Base-by-base conservation (phyloP, 2,888 invertebrate genomes). In the Chymomyza caudatula region DNA sequence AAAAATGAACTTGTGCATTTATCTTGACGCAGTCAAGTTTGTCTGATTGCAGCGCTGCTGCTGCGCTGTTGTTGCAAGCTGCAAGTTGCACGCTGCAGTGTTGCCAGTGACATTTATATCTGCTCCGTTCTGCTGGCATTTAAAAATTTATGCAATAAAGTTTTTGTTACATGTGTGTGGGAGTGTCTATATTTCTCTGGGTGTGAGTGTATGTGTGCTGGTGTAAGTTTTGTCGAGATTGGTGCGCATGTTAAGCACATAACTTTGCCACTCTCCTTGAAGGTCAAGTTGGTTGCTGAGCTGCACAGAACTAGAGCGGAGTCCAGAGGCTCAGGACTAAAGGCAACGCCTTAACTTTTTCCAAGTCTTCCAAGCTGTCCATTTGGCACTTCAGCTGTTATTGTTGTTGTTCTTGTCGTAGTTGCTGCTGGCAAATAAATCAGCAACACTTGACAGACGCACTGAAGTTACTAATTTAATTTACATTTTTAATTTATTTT, bases 401-500 rank as follows among this genome's bases (percentile, higher is more conserved):
- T 25, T 25, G 25, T 25, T 6, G 29, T 49, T 57, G 63, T 42
- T 15, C 5, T 25, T 6, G 29, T 49, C 53, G 63, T 42, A 15
- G 37, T 23, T 53, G 62, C 42, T 58, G 42, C 49, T 77, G 65
- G 85, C 85, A 78, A 86, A 88, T 87, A 87, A 87, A 87, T 87
- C 86, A 85, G 78, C 76, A 68, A 73, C 85, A 74, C 85, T 75
- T 82, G 85, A 80, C 87, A 83, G 77, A 80, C 78, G 85, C 76
- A 86, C 83, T 76, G 71, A 80, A 88, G 80, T 86, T 80, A 77
- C 83, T 87, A 83, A 86, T 88, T 86, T 85, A 86, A 86, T 88
- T 88, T 88, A 82, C 85, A 86, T 88, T 87, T 82, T 88, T 85
- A 87, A 87, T 88, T 80, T 85, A 76, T 82, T 87, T 88, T 68